Base-by-base conservation (phyloP, 2,888 invertebrate species). In the Torymus tubicola region DNA sequence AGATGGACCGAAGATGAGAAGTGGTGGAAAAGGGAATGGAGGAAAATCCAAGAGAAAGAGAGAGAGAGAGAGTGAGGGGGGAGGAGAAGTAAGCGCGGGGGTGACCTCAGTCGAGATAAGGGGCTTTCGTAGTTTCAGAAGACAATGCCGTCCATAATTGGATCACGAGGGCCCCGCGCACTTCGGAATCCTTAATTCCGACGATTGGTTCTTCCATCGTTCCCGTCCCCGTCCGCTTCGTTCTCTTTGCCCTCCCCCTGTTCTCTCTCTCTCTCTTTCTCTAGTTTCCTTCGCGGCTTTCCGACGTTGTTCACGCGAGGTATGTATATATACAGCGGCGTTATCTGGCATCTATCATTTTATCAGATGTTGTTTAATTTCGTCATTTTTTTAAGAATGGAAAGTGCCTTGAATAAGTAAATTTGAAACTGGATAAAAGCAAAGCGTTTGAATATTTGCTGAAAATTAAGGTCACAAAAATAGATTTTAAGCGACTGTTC, bases 81-180 rank as follows among this genome's bases (percentile, higher is more conserved):
- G 70, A 24, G 24, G 18, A n/a, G n/a, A n/a, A n/a, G n/a, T n/a
- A n/a, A n/a, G 31, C 16, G 42, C 65, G 60, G 64, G 16, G 24
- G 31, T 42, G 21, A 18, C 70, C 42, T 18, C 24, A 57, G 57
- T 73, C 67, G 79, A 70, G 87, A 87, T 87, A 87, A 88, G 86
- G 85, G 84, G 86, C 86, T 86, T 86, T 85, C 83, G 85, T 85
- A 87, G 86, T 86, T 86, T 85, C 85, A 79, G 85, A 86, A 88
- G 87, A 88, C 87, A 88, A 88, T 87, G 86, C 86, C 85, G 83
- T 80, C 85, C 86, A 86, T 88, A 88, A 88, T 88, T 87, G 87
- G 87, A 87, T 88, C 86, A 87, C 85, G 86, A 87, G 86, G 83
- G 84, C 85, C 84, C 85, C 84, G 78, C 75, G 64, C 84, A 86